phyloP scores from a whole-genome alignment of 1,140 invertebrate species.

The Whitmania pigra region DNA sequence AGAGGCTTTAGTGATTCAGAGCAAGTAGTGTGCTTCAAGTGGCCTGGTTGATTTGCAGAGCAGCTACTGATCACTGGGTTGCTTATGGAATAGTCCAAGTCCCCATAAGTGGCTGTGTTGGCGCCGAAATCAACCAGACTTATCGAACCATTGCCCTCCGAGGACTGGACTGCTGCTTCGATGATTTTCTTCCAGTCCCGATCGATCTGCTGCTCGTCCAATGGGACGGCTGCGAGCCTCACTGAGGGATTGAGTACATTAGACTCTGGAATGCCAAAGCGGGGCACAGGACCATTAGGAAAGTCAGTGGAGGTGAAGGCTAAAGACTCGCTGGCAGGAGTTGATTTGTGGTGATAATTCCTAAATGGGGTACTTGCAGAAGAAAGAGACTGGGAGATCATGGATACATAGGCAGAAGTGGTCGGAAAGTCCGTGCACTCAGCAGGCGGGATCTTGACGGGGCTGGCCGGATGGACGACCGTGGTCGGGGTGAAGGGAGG shows the following conservation, averaged over 20 bases:
- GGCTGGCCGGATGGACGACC: not conserved
- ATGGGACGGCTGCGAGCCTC: not conserved
- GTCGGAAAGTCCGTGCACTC: not conserved
- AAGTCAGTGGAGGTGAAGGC: not conserved
- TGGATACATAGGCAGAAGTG: slow-evolving; percentile 5
- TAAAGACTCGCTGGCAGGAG: not conserved
- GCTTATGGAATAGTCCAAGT: too few relatives aligned
- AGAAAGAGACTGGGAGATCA: slow-evolving; percentile 4
- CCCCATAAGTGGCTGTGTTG: not conserved
- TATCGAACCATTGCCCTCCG: not conserved
- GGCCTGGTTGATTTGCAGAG: too few relatives aligned
- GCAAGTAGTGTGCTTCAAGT: too few relatives aligned
- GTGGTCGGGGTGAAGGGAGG: not conserved
- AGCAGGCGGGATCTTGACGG: not conserved
- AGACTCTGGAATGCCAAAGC: not conserved
- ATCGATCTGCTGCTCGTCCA: not conserved
- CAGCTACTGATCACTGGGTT: too few relatives aligned
- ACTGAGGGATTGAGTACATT: not conserved
- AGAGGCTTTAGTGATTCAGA: too few relatives aligned
- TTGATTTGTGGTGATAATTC: not conserved
- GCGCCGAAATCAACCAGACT: not conserved
- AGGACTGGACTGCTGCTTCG: not conserved
- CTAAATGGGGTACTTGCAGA: not conserved
- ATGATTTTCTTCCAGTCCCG: not conserved
- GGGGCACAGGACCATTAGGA: not conserved